Evolutionary conservation across 2,888 invertebrate species (phyloP), one percentile per base, ranked within the genome.

Genomic region (Arctia plantaginis): DNA sequence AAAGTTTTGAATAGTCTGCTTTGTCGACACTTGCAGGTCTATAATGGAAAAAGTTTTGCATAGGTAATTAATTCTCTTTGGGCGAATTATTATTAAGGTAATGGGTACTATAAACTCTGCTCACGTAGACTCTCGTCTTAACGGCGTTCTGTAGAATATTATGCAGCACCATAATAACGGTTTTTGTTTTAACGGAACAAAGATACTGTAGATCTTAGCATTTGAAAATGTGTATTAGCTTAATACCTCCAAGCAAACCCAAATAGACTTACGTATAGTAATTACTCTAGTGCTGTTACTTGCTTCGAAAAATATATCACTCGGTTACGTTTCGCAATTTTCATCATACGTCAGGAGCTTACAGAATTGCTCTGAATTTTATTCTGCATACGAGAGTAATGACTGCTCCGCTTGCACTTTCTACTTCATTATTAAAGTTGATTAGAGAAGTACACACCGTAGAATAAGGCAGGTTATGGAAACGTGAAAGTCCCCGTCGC

Each of bases 11-110:
- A 86, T 85, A 86, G 84, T 84, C 84, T 85, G 83, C 87, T 86
- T 84, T 82, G 80, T 82, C 83, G 83, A 82, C 82, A 85, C 85
- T 86, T 80, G 77, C 82, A 83, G 82, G 81, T 78, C 81, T 80
- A 81, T 89, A 89, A 90, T 90, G 87, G 88, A 89, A 90, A 90
- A 91, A 89, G 85, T 91, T 91, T 88, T 84, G 79, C 86, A 87
- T 85, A 85, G 85, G 79, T 88, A 87, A 86, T 85, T 90, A 90
- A 90, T 90, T 88, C 86, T 82, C 82, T 84, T 86, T 85, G 75
- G 82, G 77, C 81, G 77, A 83, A 84, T 82, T 79, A 82, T 83
- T 82, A 85, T 81, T 75, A 78, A 71, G 75, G 75, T 81, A 84
- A 83, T 81, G 77, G 80, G 72, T 77, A 82, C 75, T 86, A 82